Base-by-base conservation (phyloP, 2,888 invertebrate species). In the Cepaea hortensis region DNA sequence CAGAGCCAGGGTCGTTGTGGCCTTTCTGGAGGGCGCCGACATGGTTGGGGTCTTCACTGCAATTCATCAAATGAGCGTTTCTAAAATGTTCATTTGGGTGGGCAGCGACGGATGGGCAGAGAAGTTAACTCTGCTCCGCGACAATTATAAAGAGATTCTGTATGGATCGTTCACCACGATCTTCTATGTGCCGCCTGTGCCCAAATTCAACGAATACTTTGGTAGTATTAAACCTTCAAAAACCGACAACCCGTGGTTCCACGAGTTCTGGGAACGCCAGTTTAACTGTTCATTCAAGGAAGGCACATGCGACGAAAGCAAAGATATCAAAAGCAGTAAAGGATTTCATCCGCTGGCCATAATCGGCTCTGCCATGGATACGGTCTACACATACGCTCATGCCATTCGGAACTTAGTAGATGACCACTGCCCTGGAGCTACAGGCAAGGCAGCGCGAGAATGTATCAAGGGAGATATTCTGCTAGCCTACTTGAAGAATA, bases 201-300 rank as follows among this genome's bases (percentile, higher is more conserved):
- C 87, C 1, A 89, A 89, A 61, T 92, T 91, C 81, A 89, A 90
- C 46, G 76, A 87, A 0, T 91, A 91, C 84, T 93, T 92, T 86
- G 87, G 89, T 23, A 79, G 81, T 6, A 84, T 91, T 15, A 88
- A 77, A 6, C 91, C 91, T 13, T 55, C 46, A 1, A 88, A 82
- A 5, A 88, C 80, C 3, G 68, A 65, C 7, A 92, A 93, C 87
- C 92, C 92, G 1, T 93, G 92, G 92, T 90, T 93, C 46, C 79
- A 77, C 20, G 90, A 91, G 55, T 91, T 91, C 90, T 93, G 93
- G 93, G 89, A 90, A 75, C 85, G 88, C 18, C 73, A 88, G 75
- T 92, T 91, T 75, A 82, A 89, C 23, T 92, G 92, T 82, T 88
- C 88, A 11, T 89, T 91, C 87, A 77, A 84, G 20, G 35, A 77